A percentile compares a stretch with the other conserved stretches of the same genome.
phyloP scores from a whole-genome alignment of 2,888 invertebrate species.

The Andrena fulva region DNA sequence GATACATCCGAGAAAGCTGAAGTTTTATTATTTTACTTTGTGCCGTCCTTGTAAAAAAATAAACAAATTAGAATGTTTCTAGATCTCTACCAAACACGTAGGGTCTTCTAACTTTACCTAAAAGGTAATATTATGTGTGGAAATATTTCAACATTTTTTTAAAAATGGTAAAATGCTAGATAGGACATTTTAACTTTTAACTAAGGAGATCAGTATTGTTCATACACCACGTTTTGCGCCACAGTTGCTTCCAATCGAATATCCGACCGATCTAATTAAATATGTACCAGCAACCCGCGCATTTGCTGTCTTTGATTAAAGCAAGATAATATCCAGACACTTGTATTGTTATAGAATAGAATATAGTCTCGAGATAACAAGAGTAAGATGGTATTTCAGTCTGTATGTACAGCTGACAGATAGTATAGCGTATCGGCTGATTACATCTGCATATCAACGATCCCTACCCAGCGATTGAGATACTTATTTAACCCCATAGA shows the following conservation, averaged over 20 bases:
- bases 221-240: constrained; percentile 2
- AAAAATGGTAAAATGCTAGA: too few relatives aligned
- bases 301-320: background rate
- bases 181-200: background rate
- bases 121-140: too few relatives aligned
- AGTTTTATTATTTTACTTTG: too few relatives aligned
- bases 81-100: too few relatives aligned
- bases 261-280: constrained; percentile 33
- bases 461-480: constrained; percentile 5
- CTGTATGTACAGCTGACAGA: constrained; percentile 46
- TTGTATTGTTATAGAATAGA: constrained; percentile 13
- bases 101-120: too few relatives aligned
- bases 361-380: constrained; percentile 3
- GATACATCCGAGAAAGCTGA: too few relatives aligned
- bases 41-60: too few relatives aligned
- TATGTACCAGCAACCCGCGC: background rate
- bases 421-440: background rate
- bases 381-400: constrained; percentile 13
- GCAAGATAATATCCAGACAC: background rate
- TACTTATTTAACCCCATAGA: background rate
- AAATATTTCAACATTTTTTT: too few relatives aligned
- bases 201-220: background rate
- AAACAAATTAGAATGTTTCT: too few relatives aligned
- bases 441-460: constrained; percentile 24
- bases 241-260: constrained; percentile 33